Evolutionary conservation across 2,888 invertebrate species (phyloP).

Genomic region (Tipula confusa): DNA sequence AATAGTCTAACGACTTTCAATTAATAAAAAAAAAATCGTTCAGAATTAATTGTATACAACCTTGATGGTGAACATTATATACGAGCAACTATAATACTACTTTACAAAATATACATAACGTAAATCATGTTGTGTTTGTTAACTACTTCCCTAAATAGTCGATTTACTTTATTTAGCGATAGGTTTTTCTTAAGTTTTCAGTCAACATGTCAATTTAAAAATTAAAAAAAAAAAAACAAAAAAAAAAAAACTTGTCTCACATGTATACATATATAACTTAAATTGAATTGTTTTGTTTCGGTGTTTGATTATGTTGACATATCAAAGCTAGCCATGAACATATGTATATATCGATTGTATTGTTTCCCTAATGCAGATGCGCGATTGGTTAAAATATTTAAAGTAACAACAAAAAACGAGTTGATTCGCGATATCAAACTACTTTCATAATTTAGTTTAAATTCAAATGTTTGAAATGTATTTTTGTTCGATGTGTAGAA

Average conservation of each 20-base stretch:
- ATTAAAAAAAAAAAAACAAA: background rate
- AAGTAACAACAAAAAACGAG: too few relatives aligned
- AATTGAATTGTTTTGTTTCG: background rate
- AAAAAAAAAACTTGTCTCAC: background rate
- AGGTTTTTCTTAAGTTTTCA: background rate
- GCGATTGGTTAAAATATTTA: too few relatives aligned
- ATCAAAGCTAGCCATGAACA: background rate
- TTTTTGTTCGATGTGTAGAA: too few relatives aligned
- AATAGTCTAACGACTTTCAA: conserved; percentile 29
- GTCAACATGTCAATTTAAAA: background rate
- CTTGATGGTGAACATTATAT: conserved; percentile 4
- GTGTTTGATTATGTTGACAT: background rate
- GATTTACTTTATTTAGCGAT: conserved; percentile 6
- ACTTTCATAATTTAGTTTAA: too few relatives aligned
- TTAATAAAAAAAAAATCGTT: conserved; percentile 29
- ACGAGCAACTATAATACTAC: background rate
- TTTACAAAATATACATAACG: background rate
- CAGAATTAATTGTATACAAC: background rate
- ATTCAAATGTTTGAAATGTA: too few relatives aligned
- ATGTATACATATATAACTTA: background rate
- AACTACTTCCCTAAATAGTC: conserved; percentile 25
- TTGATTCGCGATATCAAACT: too few relatives aligned
- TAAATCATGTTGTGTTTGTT: background rate
- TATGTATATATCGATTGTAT: background rate
- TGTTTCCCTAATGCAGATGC: background rate